Conservation (phyloP, 2,888 invertebrate genomes). For the Argyresthia albistria region DNA sequence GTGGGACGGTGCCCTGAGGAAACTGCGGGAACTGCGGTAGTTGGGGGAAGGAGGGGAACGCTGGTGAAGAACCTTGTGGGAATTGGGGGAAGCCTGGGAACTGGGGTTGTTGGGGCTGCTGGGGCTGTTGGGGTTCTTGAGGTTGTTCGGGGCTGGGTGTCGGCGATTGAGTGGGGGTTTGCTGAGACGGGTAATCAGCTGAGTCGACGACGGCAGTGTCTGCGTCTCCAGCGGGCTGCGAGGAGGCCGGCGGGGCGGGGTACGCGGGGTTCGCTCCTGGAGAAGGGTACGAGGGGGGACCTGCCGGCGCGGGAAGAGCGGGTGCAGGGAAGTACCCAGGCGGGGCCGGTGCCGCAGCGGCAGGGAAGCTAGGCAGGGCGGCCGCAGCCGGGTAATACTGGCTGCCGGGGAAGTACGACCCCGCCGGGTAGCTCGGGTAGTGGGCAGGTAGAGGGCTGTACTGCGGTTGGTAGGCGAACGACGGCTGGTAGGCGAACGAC, state of each 20-base stretch:
- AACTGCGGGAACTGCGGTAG: constrained; percentile 1
- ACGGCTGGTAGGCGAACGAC: background rate
- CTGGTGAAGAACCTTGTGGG: background rate
- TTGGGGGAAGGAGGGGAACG: constrained; percentile 9
- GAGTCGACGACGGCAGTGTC: constrained; percentile 56
- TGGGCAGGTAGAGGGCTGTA: constrained; percentile 26
- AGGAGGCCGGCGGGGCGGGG: background rate
- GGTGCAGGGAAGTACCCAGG: background rate
- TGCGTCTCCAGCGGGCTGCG: constrained; percentile 31
- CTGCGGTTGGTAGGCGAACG: constrained; percentile 39
- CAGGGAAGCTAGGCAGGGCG: background rate
- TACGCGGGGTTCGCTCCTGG: background rate
- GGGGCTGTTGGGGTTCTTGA: constrained; percentile 4
- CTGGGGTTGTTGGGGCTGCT: background rate
- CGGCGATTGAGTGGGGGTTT: constrained; percentile 10
- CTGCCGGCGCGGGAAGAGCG: constrained; percentile 17
- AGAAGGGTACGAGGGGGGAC: constrained; percentile 9
- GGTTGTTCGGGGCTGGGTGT: background rate
- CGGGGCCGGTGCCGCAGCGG: background rate
- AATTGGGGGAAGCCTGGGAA: constrained; percentile 17
- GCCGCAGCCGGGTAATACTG: constrained; percentile 28
- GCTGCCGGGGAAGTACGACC: constrained; percentile 27
- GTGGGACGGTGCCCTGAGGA: constrained; percentile 20
- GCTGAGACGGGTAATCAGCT: constrained; percentile 30
- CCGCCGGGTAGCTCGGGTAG: constrained; percentile 28